Evolutionary conservation across 2,888 invertebrate species (phyloP).

Genomic region (Rhaphigaster nebulosa): DNA sequence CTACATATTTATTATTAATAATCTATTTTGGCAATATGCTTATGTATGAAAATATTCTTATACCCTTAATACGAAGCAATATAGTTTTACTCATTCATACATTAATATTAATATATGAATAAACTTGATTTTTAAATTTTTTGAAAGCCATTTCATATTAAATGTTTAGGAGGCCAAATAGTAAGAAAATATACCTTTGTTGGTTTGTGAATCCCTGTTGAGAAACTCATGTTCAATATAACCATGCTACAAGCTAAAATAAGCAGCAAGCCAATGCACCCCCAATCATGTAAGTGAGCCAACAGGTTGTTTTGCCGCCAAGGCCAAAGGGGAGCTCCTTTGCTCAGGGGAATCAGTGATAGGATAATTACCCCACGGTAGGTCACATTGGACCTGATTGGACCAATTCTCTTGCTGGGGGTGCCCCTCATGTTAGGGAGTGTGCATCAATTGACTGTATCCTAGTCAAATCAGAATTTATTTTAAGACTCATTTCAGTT

Average conservation of each 20-base stretch:
- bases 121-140: neutral
- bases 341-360: constrained; percentile 55
- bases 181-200: neutral
- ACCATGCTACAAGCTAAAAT: neutral
- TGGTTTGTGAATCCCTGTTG: constrained; percentile 23
- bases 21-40: neutral
- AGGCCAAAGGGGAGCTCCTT: constrained; percentile 40
- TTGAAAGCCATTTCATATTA: neutral
- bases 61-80: neutral
- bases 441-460: constrained; percentile 28
- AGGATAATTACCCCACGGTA: constrained; percentile 62
- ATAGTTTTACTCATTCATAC: neutral
- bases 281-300: neutral
- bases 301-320: constrained; percentile 51
- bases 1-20: neutral
- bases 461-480: constrained; percentile 34
- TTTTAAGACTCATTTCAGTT: constrained; percentile 27
- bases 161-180: neutral
- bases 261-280: neutral
- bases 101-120: neutral
- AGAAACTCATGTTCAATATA: constrained; percentile 15
- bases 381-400: constrained; percentile 61
- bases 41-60: no score
- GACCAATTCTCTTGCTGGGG: constrained; percentile 23
- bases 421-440: neutral